These are phyloP conservation scores for Meteorus sp. DNA, from an alignment of 1,140 invertebrate species.

Conservation along the genomic window DNA sequence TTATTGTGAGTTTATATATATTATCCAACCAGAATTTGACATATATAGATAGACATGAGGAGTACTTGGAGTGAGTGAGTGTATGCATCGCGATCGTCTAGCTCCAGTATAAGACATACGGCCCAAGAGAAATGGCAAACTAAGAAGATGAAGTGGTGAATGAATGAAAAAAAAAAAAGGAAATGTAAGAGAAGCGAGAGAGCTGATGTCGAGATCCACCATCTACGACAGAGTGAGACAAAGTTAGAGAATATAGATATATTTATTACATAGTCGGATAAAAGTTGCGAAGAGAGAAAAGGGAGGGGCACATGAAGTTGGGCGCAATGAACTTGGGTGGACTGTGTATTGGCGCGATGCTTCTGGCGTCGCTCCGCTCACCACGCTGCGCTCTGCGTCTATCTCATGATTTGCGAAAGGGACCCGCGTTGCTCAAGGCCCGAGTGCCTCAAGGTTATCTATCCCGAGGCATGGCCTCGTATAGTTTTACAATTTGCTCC, in stretches of 20 bases:
- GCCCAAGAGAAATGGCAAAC: constrained; percentile 14
- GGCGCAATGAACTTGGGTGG: constrained; percentile 42
- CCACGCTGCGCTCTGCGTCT: constrained; percentile 17
- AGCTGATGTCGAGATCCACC: no score
- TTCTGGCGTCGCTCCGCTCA: constrained; percentile 27
- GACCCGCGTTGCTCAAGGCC: constrained; percentile 3
- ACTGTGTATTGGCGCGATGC: constrained; percentile 40
- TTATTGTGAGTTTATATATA: no score
- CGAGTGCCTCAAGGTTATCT: constrained; percentile 25
- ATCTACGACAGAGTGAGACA: no score
- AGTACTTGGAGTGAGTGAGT: no score
- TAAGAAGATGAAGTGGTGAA: background rate
- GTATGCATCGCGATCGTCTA: constrained; percentile 23
- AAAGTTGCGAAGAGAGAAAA: constrained; percentile 10
- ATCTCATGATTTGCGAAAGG: background rate
- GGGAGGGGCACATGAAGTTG: constrained; percentile 32
- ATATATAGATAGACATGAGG: no score
- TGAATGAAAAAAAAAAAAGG: background rate
- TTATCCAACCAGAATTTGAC: no score
- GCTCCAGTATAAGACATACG: constrained; percentile 14
- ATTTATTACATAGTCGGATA: no score
- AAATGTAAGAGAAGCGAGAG: background rate
- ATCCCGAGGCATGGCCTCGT: constrained; percentile 17
- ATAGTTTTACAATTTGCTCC: constrained; percentile 10
- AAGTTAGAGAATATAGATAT: no score